phyloP scores from a whole-genome alignment of 2,113 vertebrate species.

The Sigmodon hispidus region DNA sequence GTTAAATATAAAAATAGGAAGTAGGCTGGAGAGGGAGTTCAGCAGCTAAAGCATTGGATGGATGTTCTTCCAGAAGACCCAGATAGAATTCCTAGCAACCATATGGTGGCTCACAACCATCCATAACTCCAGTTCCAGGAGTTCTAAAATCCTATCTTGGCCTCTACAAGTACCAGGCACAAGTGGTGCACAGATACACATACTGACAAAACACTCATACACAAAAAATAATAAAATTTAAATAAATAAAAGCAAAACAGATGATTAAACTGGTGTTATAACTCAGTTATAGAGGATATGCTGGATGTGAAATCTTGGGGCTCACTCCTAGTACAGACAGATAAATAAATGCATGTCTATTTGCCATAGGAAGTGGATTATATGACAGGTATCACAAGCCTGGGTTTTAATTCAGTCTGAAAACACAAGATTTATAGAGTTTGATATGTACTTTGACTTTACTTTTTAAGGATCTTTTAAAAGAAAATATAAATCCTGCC shows the following conservation, averaged over 20 bases:
- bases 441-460: neutral
- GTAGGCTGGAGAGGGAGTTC: neutral
- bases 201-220: neutral
- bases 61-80: neutral
- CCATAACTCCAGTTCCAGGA: neutral
- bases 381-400: neutral
- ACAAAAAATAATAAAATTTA: neutral
- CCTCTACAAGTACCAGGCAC: neutral
- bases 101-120: neutral
- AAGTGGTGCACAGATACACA: neutral
- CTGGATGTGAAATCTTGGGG: neutral
- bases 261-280: neutral
- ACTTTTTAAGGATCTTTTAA: slow-evolving; percentile 23
- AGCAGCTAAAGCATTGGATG: neutral
- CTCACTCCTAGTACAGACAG: neutral
- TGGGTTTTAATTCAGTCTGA: neutral
- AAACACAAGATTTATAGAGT: neutral
- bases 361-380: slow-evolving; percentile 6
- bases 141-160: neutral
- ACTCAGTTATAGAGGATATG: neutral
- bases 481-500: slow-evolving; percentile 28
- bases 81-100: neutral
- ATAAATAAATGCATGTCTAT: neutral
- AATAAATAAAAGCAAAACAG: neutral
- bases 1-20: neutral